Conservation (phyloP, 2,797 vertebrate genomes). For the Gadopsis bispinosus region DNA sequence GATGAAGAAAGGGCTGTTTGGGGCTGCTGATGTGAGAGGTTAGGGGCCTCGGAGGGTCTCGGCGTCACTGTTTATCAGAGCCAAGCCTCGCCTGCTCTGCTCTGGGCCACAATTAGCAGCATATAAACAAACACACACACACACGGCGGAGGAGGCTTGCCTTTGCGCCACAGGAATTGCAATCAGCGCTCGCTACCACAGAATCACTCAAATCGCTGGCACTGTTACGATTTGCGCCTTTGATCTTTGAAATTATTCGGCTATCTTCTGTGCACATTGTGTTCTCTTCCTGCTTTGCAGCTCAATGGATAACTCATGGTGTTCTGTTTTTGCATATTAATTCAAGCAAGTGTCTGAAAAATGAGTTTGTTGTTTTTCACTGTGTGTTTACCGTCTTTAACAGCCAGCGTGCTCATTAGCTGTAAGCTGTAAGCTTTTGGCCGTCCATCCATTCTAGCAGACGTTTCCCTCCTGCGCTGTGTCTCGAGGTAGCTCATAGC, state of each 20-base stretch:
- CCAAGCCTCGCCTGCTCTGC: constrained; percentile 57
- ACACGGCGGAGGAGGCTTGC: constrained; percentile 52
- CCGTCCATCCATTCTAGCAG: constrained; percentile 41
- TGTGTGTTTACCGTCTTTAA: constrained; percentile 51
- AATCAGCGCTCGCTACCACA: constrained; percentile 62
- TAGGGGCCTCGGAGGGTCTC: constrained; percentile 55
- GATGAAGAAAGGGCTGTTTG: constrained; percentile 29
- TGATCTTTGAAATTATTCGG: constrained; percentile 58
- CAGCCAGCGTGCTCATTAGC: constrained; percentile 44
- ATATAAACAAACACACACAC: constrained; percentile 75
- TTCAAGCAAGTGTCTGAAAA: constrained; percentile 46
- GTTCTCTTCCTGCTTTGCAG: constrained; percentile 40
- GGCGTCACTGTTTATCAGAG: constrained; percentile 65
- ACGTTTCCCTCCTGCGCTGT: constrained; percentile 51
- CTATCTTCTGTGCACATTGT: constrained; percentile 28
- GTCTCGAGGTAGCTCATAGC: constrained; percentile 35
- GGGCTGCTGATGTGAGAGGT: constrained; percentile 60
- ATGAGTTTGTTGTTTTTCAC: constrained; percentile 44
- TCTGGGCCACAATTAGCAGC: constrained; percentile 76
- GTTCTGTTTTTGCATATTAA: constrained; percentile 45
- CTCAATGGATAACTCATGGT: constrained; percentile 4
- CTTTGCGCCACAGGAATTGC: constrained; percentile 63
- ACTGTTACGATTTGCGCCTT: constrained; percentile 53
- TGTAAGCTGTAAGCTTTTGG: constrained; percentile 36
- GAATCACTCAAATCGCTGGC: constrained; percentile 53